Evolutionary conservation across 2,888 invertebrate species (phyloP).

Genomic region (Cataglyphis livida): DNA sequence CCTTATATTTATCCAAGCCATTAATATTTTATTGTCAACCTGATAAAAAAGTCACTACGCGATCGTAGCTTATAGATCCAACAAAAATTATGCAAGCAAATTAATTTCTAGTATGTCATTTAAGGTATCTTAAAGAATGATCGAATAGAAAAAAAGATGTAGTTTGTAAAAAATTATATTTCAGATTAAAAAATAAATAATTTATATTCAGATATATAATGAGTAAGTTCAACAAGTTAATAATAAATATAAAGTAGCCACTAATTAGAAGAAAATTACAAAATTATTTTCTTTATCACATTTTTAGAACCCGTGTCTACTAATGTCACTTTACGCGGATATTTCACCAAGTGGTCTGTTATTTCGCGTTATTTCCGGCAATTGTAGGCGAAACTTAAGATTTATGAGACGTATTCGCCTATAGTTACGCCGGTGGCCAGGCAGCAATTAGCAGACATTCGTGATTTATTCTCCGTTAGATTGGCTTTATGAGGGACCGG

Average conservation of each 20-base stretch:
- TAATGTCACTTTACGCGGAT: neutral
- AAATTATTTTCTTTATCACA: neutral
- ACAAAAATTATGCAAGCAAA: conserved; percentile 9
- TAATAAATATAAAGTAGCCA: neutral
- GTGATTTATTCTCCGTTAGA: conserved; percentile 72
- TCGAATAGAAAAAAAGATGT: neutral
- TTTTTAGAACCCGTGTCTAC: neutral
- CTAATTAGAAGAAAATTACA: neutral
- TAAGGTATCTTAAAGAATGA: conserved; percentile 6
- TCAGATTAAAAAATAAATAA: neutral
- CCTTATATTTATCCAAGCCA: neutral
- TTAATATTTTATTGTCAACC: conserved; percentile 26
- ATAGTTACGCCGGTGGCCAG: conserved; percentile 41
- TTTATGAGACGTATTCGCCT: conserved; percentile 55
- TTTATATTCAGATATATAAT: conserved; percentile 16
- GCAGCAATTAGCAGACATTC: conserved; percentile 68
- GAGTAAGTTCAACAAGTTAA: neutral
- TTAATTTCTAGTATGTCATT: neutral
- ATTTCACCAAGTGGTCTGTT: neutral
- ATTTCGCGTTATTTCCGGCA: conserved; percentile 18
- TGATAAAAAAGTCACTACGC: neutral
- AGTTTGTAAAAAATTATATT: neutral
- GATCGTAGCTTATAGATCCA: neutral
- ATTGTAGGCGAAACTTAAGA: conserved; percentile 60
- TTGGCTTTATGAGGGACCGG: conserved; percentile 62